Conservation (phyloP, 2,113 vertebrate genomes). For the Recurvirostra avosetta region DNA sequence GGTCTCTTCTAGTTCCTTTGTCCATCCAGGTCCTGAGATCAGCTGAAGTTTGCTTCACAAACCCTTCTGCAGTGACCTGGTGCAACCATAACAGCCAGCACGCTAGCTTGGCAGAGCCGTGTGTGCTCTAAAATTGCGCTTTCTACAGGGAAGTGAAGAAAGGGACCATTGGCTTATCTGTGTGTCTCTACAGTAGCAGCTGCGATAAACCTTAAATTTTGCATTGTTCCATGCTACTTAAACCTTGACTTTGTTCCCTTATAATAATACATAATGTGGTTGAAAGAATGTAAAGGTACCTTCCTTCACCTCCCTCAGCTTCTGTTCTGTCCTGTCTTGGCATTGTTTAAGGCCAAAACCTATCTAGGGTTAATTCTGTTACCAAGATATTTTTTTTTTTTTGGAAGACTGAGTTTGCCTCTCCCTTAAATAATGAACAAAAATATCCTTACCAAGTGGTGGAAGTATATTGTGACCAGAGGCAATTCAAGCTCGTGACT, state of each 20-base stretch:
- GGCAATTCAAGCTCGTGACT: background rate
- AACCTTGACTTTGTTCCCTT: background rate
- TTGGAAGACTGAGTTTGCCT: background rate
- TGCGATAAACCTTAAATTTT: background rate
- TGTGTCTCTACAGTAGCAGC: background rate
- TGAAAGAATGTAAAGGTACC: background rate
- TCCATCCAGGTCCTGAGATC: background rate
- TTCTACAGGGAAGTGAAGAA: background rate
- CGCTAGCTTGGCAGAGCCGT: fast-evolving
- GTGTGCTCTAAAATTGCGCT: background rate
- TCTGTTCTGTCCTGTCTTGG: background rate
- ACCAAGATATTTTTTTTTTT: background rate
- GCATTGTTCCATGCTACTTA: background rate
- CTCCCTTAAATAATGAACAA: background rate
- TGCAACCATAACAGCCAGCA: background rate
- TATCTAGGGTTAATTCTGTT: background rate
- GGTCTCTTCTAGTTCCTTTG: background rate
- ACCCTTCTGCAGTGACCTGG: background rate
- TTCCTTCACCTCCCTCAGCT: background rate
- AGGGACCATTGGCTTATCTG: background rate
- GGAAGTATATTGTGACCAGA: background rate
- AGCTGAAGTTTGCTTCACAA: background rate
- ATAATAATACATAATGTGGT: background rate
- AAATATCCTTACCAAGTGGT: background rate
- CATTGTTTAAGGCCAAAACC: background rate